Conservation (phyloP, 1,140 invertebrate genomes). For the Amphibalanus amphitrite region DNA sequence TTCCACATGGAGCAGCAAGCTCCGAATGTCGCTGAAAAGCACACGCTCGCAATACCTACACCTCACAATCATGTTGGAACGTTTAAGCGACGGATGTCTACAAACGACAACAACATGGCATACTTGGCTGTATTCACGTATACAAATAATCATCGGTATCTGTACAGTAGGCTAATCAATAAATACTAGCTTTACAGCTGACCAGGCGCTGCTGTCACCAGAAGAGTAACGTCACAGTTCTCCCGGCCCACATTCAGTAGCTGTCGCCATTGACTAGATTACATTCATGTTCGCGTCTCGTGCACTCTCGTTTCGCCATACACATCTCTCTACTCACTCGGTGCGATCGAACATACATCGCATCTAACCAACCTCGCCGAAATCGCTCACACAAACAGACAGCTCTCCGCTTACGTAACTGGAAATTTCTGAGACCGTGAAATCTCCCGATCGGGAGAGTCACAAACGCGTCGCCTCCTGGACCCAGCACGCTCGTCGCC, state of each 20-base stretch:
- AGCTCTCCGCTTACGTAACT: neutral
- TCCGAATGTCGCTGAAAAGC: too few species aligned
- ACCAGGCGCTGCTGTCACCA: neutral
- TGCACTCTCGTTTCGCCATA: neutral
- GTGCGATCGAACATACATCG: neutral
- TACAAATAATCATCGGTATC: neutral
- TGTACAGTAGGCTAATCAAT: neutral
- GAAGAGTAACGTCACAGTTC: neutral
- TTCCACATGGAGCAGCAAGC: too few species aligned
- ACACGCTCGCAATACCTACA: too few species aligned
- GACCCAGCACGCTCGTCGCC: too few species aligned
- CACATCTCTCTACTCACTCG: neutral
- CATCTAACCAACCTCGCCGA: neutral
- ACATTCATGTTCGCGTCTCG: neutral
- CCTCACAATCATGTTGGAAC: too few species aligned
- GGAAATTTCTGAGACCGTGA: neutral
- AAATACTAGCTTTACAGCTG: conserved; percentile 1
- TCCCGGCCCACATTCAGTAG: too few species aligned
- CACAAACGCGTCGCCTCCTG: too few species aligned
- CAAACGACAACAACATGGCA: neutral
- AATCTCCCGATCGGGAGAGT: too few species aligned
- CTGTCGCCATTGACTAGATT: neutral
- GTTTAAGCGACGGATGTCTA: too few species aligned
- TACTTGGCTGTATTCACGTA: neutral
- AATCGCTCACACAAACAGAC: too few species aligned